Evolutionary conservation across 2,113 vertebrate species (phyloP).

Genomic region (Brienomyrus brachyistius): DNA sequence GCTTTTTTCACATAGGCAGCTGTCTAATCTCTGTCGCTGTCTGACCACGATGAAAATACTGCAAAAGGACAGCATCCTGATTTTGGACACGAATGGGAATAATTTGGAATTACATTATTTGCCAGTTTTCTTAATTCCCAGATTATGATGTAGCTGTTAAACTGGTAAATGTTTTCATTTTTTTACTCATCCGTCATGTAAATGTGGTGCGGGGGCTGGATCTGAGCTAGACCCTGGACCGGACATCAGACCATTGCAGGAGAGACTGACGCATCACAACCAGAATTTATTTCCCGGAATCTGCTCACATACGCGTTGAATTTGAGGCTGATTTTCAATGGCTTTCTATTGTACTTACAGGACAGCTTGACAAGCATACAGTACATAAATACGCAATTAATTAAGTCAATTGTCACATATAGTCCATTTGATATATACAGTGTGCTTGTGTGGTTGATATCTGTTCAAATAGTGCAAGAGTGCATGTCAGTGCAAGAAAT

Average conservation of each 20-base stretch:
- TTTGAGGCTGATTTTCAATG: not conserved
- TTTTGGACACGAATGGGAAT: not conserved
- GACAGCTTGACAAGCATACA: not conserved
- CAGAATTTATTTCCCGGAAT: not conserved
- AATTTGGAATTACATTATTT: not conserved
- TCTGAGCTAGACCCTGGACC: not conserved
- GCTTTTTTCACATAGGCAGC: constrained; percentile 27
- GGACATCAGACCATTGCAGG: not conserved
- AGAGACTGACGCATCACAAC: not conserved
- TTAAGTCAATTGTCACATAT: not conserved
- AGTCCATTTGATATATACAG: not conserved
- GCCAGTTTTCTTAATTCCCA: not conserved
- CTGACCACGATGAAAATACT: not conserved
- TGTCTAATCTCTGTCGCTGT: not conserved
- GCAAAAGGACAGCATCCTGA: not conserved
- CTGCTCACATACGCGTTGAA: not conserved
- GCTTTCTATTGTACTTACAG: not conserved
- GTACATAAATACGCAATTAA: not conserved
- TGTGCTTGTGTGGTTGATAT: not conserved
- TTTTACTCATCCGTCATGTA: not conserved
- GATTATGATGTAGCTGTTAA: not conserved
- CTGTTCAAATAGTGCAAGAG: not conserved
- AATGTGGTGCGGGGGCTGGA: not conserved
- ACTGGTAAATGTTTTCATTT: not conserved
- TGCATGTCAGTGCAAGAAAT: not conserved